Evolutionary conservation across 2,113 vertebrate genomes (phyloP), one percentile per base, ranked within the genome.

Genomic region (Vidua chalybeata): DNA sequence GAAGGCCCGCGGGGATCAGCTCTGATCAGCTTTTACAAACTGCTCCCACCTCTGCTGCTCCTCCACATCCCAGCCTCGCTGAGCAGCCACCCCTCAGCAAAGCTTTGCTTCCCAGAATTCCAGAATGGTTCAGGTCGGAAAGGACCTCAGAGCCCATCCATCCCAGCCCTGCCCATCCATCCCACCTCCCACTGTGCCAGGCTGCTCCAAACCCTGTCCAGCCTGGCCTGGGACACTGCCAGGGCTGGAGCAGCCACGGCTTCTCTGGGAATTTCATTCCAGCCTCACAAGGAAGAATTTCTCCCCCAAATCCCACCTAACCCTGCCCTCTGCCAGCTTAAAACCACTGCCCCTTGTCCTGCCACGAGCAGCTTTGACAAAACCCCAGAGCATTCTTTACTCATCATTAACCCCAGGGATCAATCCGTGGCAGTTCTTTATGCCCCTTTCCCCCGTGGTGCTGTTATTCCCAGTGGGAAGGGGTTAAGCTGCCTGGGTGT

Each of bases 181-280:
- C n/a, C n/a, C 68, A 39, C 23, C 22, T 89, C 0, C 21, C 35
- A 22, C 22, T 1, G 0, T 2, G 37, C 45, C 61, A 51, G 27
- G 27, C 0, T 11, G 33, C 37, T 81, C 61, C 58, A 49, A 80
- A 2, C 9, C 11, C 48, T 0, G 0, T 56, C 58, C 68, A 64
- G 0, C 51, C 58, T 16, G 26, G 37, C 45, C 59, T 51, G 4
- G 48, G 43, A 13, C 45, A 37, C 9, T 37, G 1, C 35, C 76
- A 80, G 46, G 73, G 55, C 5, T 46, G 33, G 41, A 7, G 18
- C 46, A 63, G 48, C 59, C 67, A 45, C 59, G 74, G 45, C 37
- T 51, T 0, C 28, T 59, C 37, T n/a, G 46, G 37, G 19, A 37
- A 67, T 20, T 48, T 7, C 11, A 23, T 68, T 5, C 28, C 86